Evolutionary conservation across 2,888 invertebrate species (phyloP).

Genomic region (Drosophila bunnanda): DNA sequence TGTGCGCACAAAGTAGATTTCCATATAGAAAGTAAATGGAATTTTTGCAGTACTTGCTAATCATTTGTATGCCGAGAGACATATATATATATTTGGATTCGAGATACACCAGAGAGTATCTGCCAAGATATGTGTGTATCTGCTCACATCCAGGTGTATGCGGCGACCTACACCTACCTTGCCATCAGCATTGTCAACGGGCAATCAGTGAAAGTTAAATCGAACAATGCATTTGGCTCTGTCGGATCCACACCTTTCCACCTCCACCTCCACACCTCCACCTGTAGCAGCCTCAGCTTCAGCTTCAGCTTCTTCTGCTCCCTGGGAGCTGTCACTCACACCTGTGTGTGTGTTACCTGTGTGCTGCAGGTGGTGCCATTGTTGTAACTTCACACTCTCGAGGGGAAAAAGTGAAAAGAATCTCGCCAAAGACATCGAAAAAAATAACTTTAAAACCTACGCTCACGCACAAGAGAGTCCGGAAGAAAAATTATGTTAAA

Average conservation of each 20-base stretch:
- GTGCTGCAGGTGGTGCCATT: conserved; percentile 64
- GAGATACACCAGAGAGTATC: background rate
- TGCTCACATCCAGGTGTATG: background rate
- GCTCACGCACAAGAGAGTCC: conserved; percentile 59
- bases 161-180: conserved; percentile 28
- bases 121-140: background rate
- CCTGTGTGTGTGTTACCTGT: conserved; percentile 34
- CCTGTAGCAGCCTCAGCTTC: background rate
- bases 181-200: conserved; percentile 67
- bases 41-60: conserved; percentile 59
- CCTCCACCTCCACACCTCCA: background rate
- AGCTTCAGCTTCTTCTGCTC: conserved; percentile 26
- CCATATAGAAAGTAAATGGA: conserved; percentile 58
- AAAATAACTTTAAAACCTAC: conserved; percentile 41
- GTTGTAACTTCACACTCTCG: conserved; percentile 72
- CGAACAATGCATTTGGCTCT: conserved; percentile 67
- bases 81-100: conserved; percentile 4
- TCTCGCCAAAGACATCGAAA: conserved; percentile 26
- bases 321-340: conserved; percentile 30
- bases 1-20: conserved; percentile 39
- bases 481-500: conserved; percentile 2
- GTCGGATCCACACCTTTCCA: conserved; percentile 20
- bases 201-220: conserved; percentile 78
- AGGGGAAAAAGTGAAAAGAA: conserved; percentile 68
- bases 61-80: conserved; percentile 25